phyloP scores from a whole-genome alignment of 2,113 vertebrate genomes.

The Sylvilagus bachmani region DNA sequence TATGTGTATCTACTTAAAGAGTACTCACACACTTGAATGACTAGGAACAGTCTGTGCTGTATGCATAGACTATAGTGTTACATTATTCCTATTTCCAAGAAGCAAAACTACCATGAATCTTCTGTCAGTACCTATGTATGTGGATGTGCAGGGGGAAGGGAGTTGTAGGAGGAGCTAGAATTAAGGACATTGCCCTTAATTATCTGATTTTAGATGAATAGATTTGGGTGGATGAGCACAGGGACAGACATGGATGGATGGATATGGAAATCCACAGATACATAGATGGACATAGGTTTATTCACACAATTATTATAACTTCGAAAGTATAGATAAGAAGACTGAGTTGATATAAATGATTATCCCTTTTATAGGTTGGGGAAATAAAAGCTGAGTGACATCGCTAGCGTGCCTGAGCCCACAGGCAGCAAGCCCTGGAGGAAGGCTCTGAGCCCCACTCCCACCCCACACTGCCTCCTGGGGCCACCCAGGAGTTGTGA shows the following conservation, averaged over 20 bases:
- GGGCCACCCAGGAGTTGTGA: slow-evolving; percentile 66
- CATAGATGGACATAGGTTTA: background rate
- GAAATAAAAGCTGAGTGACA: background rate
- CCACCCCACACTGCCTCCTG: background rate
- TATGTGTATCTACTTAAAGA: background rate
- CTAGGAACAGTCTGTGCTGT: no score
- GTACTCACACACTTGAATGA: background rate
- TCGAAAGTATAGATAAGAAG: background rate
- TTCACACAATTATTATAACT: background rate
- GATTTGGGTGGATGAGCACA: background rate
- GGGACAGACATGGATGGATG: background rate
- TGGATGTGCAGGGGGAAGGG: background rate
- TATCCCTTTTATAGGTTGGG: background rate
- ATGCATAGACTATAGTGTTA: background rate
- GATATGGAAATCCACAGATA: no score
- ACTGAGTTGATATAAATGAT: background rate
- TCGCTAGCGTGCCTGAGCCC: background rate
- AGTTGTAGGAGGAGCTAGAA: background rate
- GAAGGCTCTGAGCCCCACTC: background rate
- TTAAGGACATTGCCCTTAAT: background rate
- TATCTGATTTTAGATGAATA: background rate
- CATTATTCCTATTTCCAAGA: background rate
- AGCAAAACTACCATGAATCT: background rate
- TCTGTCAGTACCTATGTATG: background rate
- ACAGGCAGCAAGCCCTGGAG: background rate